Conservation (phyloP, 37 sponge, comb jelly and placozoan genomes). For the Theonella swinhoei region DNA sequence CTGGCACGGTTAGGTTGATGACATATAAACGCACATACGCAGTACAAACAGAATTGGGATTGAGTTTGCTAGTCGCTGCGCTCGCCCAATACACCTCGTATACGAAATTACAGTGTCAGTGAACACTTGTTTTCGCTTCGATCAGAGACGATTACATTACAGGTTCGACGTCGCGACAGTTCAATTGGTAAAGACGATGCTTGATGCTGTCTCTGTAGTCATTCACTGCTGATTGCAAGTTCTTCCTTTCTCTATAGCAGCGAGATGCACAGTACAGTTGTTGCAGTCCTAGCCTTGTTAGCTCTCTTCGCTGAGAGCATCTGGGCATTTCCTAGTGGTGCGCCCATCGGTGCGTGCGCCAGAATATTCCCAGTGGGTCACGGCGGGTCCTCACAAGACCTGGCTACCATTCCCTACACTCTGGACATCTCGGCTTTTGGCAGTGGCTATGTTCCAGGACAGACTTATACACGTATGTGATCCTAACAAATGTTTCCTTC, state of each 20-base stretch:
- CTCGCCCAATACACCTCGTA: too few species aligned
- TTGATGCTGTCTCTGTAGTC: not conserved
- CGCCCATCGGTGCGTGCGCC: not conserved
- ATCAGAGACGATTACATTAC: too few species aligned
- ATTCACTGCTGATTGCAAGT: not conserved
- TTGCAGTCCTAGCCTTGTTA: not conserved
- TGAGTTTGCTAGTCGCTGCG: too few species aligned
- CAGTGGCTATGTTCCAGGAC: not conserved
- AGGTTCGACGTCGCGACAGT: too few species aligned
- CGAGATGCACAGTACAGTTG: too few species aligned
- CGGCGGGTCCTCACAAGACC: not conserved
- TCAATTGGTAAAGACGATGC: not conserved
- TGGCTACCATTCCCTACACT: not conserved
- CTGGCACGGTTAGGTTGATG: too few species aligned
- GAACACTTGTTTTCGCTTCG: too few species aligned
- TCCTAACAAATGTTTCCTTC: not conserved
- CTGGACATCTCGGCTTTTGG: not conserved
- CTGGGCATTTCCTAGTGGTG: not conserved
- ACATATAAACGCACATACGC: too few species aligned
- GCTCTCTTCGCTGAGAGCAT: not conserved
- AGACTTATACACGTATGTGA: not conserved
- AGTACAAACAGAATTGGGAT: too few species aligned
- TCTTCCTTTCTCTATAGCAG: not conserved
- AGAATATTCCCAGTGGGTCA: not conserved
- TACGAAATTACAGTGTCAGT: too few species aligned